Evolutionary conservation across 2,888 invertebrate genomes (phyloP), one percentile per base, ranked within the genome.

Genomic region (Drosophila algonquin): DNA sequence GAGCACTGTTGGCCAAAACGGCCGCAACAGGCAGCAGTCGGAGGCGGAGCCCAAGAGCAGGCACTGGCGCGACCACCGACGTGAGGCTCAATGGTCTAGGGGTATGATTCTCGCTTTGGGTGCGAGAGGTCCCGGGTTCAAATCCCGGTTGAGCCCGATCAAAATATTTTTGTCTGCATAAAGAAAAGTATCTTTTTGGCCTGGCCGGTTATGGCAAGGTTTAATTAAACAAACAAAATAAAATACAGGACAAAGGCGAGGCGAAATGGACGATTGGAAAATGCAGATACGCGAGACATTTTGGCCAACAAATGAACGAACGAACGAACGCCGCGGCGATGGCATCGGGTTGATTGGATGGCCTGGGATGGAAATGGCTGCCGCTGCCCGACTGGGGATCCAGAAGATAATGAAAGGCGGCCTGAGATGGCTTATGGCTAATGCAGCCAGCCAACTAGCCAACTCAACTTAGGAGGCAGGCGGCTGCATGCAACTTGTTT

Each of bases 41-140:
- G n/a, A 3, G 27, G 53, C 35, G 24, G 27, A 51, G 51, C n/a
- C 14, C 18, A 30, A 51, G 18, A 57, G 47, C 48, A 53, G 56
- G 46, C 14, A n/a, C 45, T 50, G 54, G 47, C 32, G 14, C 18
- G 1, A 7, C 24, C 7, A 1, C 24, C 6, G 35, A 9, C 77
- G 90, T 53, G 90, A 63, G 91, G 91, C 91, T 91, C 91, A 91
- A 91, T 91, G 91, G 91, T 91, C 91, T 91, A 91, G 91, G 90
- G 91, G 91, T 90, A 91, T 91, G 91, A 91, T 91, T 91, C 90
- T 91, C 91, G 91, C 91, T 91, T 91, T 90, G 91, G 91, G 91
- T 91, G 91, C 91, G 91, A 91, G 91, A 91, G 91, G 91, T 91
- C 91, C 91, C 91, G 91, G 91, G 91, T 91, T 91, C 91, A 91